A percentile compares a stretch with the other conserved stretches of the same genome.
These are phyloP conservation scores for Zaprionus obscuricornis DNA, from an alignment of 2,888 invertebrate genomes.

Conservation along the genomic window DNA sequence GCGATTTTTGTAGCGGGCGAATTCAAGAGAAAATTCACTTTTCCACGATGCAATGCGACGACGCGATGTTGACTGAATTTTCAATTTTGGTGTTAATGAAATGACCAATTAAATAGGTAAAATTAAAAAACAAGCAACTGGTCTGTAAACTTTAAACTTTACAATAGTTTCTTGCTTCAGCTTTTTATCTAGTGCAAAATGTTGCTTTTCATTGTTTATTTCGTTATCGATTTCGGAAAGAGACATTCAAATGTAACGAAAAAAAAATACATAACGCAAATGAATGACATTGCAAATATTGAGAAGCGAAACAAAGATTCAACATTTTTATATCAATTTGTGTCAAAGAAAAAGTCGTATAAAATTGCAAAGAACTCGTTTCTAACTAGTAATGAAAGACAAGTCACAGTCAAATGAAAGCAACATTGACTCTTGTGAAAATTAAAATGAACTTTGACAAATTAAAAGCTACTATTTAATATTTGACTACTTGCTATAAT, in stretches of 20 bases:
- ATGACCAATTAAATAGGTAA: conserved; percentile 46
- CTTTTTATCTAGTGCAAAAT: conserved; percentile 49
- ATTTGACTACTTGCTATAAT: not conserved
- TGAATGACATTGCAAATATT: conserved; percentile 39
- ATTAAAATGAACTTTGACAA: conserved; percentile 1
- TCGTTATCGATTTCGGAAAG: conserved; percentile 52
- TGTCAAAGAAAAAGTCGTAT: too few species aligned
- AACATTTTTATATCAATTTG: conserved; percentile 26
- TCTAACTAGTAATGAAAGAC: too few species aligned
- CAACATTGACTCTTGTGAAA: not conserved
- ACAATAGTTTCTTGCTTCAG: conserved; percentile 33
- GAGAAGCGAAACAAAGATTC: conserved; percentile 13
- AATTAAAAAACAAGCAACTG: conserved; percentile 16
- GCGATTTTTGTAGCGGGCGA: conserved; percentile 52
- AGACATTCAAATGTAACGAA: conserved; percentile 40
- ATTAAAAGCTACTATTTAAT: not conserved
- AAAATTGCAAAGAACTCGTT: conserved; percentile 30
- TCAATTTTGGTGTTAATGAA: conserved; percentile 55
- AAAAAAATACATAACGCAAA: conserved; percentile 1
- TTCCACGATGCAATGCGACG: conserved; percentile 27
- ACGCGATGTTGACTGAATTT: conserved; percentile 37
- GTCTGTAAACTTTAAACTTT: conserved; percentile 26
- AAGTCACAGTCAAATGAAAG: not conserved
- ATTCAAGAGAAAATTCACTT: conserved; percentile 64
- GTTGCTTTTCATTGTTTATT: conserved; percentile 45